Evolutionary conservation across 2,797 vertebrate genomes (phyloP), one percentile per base, ranked within the genome.

Genomic region (Pogonophryne albipinna): DNA sequence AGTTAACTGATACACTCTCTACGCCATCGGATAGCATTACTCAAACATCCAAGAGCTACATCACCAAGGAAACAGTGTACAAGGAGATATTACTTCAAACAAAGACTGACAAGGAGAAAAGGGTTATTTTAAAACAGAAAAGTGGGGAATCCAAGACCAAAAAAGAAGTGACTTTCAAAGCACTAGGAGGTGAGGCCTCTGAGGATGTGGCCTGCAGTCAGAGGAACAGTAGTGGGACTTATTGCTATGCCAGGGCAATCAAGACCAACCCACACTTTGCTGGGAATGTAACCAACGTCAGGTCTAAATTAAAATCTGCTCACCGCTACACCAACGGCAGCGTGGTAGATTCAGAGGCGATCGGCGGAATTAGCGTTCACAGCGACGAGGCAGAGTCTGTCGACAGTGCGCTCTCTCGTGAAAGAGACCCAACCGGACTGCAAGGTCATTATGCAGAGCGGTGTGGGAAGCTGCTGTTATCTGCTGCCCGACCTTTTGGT

Each of bases 151-250:
- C 79, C 49, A 95, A 92, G 83, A 89, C 84, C 27, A 95, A 93
- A 89, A 95, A 95, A 64, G 95, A 95, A 78, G 94, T 95, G 79
- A 95, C 95, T 64, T 95, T 95, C 88, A 93, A 93, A 89, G 89
- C 84, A 56, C 66, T 91, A 57, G 83, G 86, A 65, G 84, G 79
- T 76, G 88, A 94, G 41, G 67, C 71, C 83, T 79, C 84, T 15
- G 65, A 89, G 77, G 83, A 93, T 76, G 85, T 78, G 86, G 60
- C 85, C 73, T 85, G 73, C n/a, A 79, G 85, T 78, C 85, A 80
- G 59, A 71, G 71, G 63, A 93, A 52, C 66, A 72, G 74, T 42
- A 74, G 60, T 71, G 87, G 85, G 76, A 91, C 66, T 38, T 88
- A 85, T 51, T 91, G 85, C 90, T 88, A 90, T 72, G 85, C 85